Evolutionary conservation across 1,140 invertebrate genomes (phyloP), one percentile per base, ranked within the genome.

Genomic region (Plectrocnemia conspersa): DNA sequence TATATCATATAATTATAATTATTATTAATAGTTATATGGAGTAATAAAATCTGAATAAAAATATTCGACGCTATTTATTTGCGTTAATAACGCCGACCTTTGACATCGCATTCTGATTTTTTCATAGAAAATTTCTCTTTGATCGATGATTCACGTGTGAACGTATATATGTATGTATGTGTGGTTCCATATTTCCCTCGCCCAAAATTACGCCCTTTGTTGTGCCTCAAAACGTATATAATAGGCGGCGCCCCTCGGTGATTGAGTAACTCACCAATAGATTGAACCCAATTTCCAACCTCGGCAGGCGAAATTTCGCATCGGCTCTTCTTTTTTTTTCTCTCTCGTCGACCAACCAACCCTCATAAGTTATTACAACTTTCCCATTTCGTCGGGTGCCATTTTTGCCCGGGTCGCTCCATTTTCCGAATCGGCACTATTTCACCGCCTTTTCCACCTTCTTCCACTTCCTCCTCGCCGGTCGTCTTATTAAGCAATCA

Each of bases 351-450:
- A n/a, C n/a, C n/a, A n/a, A n/a, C n/a, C n/a, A n/a, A n/a, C 40
- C 22, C 42, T 13, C 44, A 22, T 56, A 60, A 60, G 42, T 60
- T 60, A 60, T 60, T 56, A 56, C 58, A 56, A 60, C 48, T 56
- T 56, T 56, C 35, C 44, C 53, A 60, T 60, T 60, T 60, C 53
- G 49, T 49, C 27, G 7, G n/a, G 54, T 27, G 49, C 36, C 36
- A 42, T 52, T 36, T 49, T 38, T 38, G 11, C 35, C 25, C 29
- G 10, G 9, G 13, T 27, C 21, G 47, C n/a, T 44, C 13, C 5
- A 2, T 44, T 2, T 35, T 19, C 13, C 27, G 19, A 38, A 32
- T 50, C 33, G 19, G 33, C 47, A 16, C 32, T 33, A 33, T 35
- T 47, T 35, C 19, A n/a, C 41, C n/a, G n/a, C n/a, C n/a, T n/a